Conservation (phyloP, 2,113 vertebrate species). For the Chaetodon trifascialis region DNA sequence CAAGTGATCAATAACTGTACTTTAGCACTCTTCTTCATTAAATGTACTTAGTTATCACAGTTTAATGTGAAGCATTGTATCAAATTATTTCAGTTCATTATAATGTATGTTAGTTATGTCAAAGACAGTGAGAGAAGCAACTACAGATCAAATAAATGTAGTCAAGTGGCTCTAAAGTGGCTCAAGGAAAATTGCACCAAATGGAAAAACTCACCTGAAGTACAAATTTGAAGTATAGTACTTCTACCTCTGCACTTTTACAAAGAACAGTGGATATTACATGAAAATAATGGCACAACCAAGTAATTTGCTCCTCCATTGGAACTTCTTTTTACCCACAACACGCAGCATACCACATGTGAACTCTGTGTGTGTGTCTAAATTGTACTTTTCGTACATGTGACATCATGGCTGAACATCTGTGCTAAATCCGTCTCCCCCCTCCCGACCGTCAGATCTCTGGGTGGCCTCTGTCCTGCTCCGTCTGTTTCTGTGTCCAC, state of each 20-base stretch:
- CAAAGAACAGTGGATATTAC: neutral
- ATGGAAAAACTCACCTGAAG: neutral
- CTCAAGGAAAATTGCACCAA: neutral
- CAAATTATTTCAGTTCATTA: neutral
- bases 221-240: neutral
- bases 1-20: too few species aligned
- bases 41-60: too few species aligned
- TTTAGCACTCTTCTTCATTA: too few species aligned
- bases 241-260: neutral
- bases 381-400: constrained; percentile 32
- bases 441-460: constrained; percentile 32
- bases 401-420: constrained; percentile 72
- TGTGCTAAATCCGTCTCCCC: constrained; percentile 43
- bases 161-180: too few species aligned
- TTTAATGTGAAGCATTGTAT: too few species aligned
- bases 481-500: constrained; percentile 69
- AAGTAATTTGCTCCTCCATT: neutral
- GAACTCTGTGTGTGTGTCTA: constrained; percentile 47
- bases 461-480: constrained; percentile 74
- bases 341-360: constrained; percentile 28
- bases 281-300: neutral
- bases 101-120: neutral
- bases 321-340: constrained; percentile 7
- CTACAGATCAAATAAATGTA: neutral
- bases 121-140: neutral